These are phyloP conservation scores for Pangasius mekongensis DNA, from an alignment of 2,797 vertebrate species.

Conservation along the genomic window DNA sequence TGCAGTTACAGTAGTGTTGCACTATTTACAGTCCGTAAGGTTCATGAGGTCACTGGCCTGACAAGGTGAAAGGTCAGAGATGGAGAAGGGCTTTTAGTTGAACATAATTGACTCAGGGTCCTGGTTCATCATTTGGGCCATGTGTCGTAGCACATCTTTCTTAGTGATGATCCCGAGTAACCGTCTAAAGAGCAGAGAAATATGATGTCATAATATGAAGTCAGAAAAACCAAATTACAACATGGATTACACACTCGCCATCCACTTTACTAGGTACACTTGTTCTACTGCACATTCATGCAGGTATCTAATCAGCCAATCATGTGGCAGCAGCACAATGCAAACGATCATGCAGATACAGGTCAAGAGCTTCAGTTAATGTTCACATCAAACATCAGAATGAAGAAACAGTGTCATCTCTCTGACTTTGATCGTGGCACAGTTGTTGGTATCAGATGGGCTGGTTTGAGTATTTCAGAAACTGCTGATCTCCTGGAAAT, in stretches of 20 bases:
- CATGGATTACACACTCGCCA: neutral
- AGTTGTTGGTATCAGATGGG: neutral
- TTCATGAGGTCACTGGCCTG: constrained; percentile 14
- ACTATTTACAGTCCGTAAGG: constrained; percentile 57
- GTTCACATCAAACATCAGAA: neutral
- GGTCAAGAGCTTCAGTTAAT: neutral
- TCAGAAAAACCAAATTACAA: neutral
- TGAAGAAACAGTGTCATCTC: neutral
- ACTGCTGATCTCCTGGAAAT: neutral
- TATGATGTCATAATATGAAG: neutral
- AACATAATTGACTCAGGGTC: constrained; percentile 88
- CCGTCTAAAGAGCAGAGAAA: constrained; percentile 76
- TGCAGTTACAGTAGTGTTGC: constrained; percentile 55
- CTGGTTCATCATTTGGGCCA: constrained; percentile 98
- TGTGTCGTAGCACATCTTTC: constrained; percentile 96
- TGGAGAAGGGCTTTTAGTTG: constrained; percentile 45
- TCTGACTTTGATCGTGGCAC: neutral
- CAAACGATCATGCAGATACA: neutral
- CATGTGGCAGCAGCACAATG: neutral
- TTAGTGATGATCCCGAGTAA: constrained; percentile 98
- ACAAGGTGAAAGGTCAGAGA: neutral
- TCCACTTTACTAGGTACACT: neutral
- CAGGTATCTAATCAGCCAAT: neutral
- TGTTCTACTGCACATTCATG: neutral
- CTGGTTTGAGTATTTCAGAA: neutral